Evolutionary conservation across 2,113 vertebrate genomes (phyloP).

Genomic region (Machaerirhynchus nigripectus): DNA sequence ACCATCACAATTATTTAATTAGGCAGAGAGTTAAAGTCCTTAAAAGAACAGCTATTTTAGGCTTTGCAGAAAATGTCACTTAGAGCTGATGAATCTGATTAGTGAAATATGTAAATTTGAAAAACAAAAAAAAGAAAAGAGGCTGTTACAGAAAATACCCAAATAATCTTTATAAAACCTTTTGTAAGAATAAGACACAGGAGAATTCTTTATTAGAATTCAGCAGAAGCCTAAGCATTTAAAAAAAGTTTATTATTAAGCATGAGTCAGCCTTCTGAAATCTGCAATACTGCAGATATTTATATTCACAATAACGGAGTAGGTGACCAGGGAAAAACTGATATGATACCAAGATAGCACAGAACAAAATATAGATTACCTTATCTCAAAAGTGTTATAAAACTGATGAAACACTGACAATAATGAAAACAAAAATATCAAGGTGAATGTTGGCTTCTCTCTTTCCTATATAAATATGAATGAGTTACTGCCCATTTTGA

Average conservation of each 20-base stretch:
- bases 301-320: not conserved
- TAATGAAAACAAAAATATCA: not conserved
- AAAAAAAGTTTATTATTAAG: not conserved
- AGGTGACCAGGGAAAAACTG: not conserved
- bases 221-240: not conserved
- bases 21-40: not conserved
- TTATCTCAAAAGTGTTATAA: not conserved
- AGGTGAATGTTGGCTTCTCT: not conserved
- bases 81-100: not conserved
- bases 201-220: not conserved
- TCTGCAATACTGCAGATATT: not conserved
- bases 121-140: not conserved
- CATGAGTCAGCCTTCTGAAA: not conserved
- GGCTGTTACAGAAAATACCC: not conserved
- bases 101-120: not conserved
- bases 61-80: not conserved
- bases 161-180: not conserved
- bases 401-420: not conserved
- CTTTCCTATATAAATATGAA: not conserved
- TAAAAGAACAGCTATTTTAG: not conserved
- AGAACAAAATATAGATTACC: not conserved
- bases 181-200: not conserved
- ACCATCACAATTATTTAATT: not conserved
- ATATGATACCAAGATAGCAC: not conserved
- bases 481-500: not conserved